A percentile compares a stretch with the other conserved stretches of the same genome.
Conservation (phyloP, 1,140 invertebrate species). For the Copidosoma floridanum region DNA sequence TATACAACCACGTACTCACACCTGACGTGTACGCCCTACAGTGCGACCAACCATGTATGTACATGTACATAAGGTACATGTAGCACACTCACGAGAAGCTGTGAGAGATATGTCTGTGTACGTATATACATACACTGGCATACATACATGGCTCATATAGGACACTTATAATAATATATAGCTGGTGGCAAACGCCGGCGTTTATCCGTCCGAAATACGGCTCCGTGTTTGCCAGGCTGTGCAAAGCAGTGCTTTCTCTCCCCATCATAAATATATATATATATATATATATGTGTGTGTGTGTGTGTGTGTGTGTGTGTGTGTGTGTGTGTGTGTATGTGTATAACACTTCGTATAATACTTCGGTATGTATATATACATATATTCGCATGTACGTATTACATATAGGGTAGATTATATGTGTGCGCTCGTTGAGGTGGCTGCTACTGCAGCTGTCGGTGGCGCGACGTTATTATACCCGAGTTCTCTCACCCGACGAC, state of each 20-base stretch:
- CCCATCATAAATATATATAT: no score
- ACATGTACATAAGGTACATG: not conserved
- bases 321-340: not conserved
- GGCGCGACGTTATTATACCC: constrained; percentile 18
- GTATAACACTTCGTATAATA: no score
- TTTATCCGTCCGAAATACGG: constrained; percentile 18
- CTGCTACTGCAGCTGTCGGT: no score
- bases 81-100: not conserved
- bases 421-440: no score
- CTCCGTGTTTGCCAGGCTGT: not conserved
- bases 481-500: not conserved
- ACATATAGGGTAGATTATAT: no score
- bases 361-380: no score
- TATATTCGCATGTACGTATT: no score
- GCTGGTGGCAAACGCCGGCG: constrained; percentile 18
- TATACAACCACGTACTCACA: not conserved
- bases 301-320: not conserved
- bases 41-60: not conserved
- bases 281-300: not conserved
- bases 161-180: no score
- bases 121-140: no score
- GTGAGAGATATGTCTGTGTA: not conserved
- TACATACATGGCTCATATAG: no score
- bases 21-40: not conserved
- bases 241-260: no score